These are phyloP conservation scores for Calcarius ornatus DNA, from an alignment of 2,113 vertebrate genomes.

Conservation along the genomic window DNA sequence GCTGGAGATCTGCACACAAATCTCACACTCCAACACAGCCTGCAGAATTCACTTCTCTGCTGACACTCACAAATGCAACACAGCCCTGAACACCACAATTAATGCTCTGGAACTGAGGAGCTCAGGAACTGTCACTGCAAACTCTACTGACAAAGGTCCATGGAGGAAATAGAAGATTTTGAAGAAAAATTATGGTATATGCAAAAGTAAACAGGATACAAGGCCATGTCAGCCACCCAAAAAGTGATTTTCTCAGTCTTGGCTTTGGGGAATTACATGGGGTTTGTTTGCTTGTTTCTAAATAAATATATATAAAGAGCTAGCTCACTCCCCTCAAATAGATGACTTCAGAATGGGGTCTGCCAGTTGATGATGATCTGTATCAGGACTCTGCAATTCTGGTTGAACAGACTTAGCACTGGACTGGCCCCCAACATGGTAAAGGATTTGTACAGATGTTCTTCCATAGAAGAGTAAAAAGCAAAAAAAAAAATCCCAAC, in stretches of 20 bases:
- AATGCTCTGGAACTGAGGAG: not conserved
- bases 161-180: not conserved
- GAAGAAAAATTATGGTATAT: not conserved
- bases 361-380: not conserved
- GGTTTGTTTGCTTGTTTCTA: not conserved
- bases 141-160: not conserved
- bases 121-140: not conserved
- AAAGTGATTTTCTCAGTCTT: not conserved
- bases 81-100: not conserved
- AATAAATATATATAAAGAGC: not conserved
- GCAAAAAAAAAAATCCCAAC: not conserved
- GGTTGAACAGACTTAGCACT: not conserved
- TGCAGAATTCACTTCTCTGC: not conserved
- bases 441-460: not conserved
- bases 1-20: not conserved
- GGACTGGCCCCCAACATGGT: not conserved
- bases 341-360: not conserved
- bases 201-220: not conserved
- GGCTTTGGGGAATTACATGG: not conserved
- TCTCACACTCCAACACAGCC: not conserved
- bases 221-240: not conserved
- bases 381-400: not conserved
- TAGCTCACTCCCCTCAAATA: not conserved
- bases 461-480: not conserved
- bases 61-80: not conserved